Base-by-base conservation (phyloP, 2,888 invertebrate genomes). In the Branchellion lobata region DNA sequence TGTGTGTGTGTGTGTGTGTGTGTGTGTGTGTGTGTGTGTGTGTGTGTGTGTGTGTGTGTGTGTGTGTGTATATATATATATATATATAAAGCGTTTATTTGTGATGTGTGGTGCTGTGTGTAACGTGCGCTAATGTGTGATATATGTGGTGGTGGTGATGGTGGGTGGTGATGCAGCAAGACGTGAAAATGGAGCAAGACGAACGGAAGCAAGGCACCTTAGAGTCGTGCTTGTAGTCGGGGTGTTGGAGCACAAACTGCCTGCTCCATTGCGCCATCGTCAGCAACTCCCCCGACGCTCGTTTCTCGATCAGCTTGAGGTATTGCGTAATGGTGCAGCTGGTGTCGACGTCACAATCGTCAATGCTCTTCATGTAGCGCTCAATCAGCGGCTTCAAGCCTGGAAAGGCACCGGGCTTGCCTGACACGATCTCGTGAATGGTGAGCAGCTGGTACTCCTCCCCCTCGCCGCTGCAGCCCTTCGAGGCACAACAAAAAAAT, bases 321-420 rank as follows among this genome's bases (percentile, higher is more conserved):
- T 99, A 99, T 89, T 96, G 94, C 87, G 94, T 93, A 85, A 99
- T 93, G 11, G 96, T 95, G 89, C 98, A 98, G 87, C 95, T 94
- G 61, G 97, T 98, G 88, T 98, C 98, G 0, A 96, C 95, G 89
- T 99, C 99, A 34, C 80, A 80, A 75, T 97, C 94, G 87, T 99
- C 97, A 92, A 97, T 94, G 81, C 93, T 93, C 83, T 93, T 93
- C 84, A 99, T 90, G 89, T 96, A 99, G 84, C 93, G 94, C 87
- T 95, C 93, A 82, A 99, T 95, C 84, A 99, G 89, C 1, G 96
- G 94, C 83, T 97, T 92, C 84, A 99, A 90, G 0, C 99, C 99
- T 33, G 96, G 96, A 89, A 98, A 99, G 81, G 92, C 91, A 80
- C 92, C 93, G 81, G 92, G 91, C 93, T 94, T 94, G 86, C 98